Evolutionary conservation across 2,888 invertebrate genomes (phyloP), one percentile per base, ranked within the genome.

Genomic region (Pammene fasciana): DNA sequence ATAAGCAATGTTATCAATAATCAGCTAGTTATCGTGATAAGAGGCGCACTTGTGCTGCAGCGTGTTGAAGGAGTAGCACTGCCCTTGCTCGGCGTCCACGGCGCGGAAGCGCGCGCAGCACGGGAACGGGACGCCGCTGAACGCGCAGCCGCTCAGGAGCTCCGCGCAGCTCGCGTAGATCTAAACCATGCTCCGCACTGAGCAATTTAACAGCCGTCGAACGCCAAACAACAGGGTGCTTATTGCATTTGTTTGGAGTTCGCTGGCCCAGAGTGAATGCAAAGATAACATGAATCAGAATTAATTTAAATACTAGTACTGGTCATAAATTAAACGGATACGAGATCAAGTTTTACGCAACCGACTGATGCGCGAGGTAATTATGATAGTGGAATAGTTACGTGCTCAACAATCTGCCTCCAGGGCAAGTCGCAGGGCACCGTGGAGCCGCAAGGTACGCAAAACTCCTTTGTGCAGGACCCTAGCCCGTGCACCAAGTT

Each of bases 51-150:
- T 84, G 74, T 85, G 86, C 75, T 94, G 94, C 67, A 90, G 79
- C 10, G 93, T 92, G 80, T 94, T 94, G 72, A 94, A 89, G n/a
- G 89, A 86, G 75, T 85, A 94, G 74, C 94, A 94, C 52, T 84
- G 78, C 16, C 94, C 94, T 71, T 89, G 79, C 75, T 94, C 94
- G 0, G 94, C 93, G 66, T 94, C 90, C 0, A 94, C 85, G 2
- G 72, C 70, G 9, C 78, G 80, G 75, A 94, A 94, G 70, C 86
- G 84, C 41, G 86, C 74, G 73, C 94, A 94, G 78, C 94, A 94
- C 74, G 93, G 80, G 70, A 94, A 92, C 48, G 76, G 72, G 41
- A 78, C 71, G 0, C 84, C 80, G 72, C 92, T 92, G 86, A 93
- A 94, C 26, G 79, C 81, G 75, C 94, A 94, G n/a, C 82, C 82